Evolutionary conservation across 2,113 vertebrate genomes (phyloP).

Genomic region (Microtus oregoni): DNA sequence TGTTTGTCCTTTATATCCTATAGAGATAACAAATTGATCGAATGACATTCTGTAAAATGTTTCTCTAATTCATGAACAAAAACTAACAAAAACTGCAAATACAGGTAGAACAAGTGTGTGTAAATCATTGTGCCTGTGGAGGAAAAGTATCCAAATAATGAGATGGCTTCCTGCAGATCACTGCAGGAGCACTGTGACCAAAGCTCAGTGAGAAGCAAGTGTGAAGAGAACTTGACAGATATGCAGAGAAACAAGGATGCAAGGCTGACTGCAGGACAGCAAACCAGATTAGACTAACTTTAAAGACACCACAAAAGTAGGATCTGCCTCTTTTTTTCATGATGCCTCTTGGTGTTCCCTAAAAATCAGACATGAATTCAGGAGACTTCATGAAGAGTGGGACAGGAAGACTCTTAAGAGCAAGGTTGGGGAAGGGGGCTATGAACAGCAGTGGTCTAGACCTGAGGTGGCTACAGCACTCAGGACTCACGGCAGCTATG

Average conservation of each 20-base stretch:
- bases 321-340: not conserved
- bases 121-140: no score
- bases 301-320: not conserved
- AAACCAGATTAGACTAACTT: not conserved
- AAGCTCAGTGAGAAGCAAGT: not conserved
- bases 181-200: not conserved
- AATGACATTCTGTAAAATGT: not conserved
- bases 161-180: no score
- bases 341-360: not conserved
- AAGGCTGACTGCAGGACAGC: not conserved
- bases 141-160: no score
- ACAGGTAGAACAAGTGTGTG: no score
- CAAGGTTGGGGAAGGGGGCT: no score
- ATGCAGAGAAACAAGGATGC: not conserved
- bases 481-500: no score
- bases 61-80: constrained; percentile 25
- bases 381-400: not conserved
- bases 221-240: not conserved
- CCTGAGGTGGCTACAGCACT: not conserved
- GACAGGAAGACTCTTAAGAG: not conserved
- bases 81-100: no score
- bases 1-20: not conserved
- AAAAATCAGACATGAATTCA: not conserved
- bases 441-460: not conserved
- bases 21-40: not conserved